These are phyloP conservation scores for Troilus luridus DNA, from an alignment of 2,888 invertebrate species.

Conservation along the genomic window DNA sequence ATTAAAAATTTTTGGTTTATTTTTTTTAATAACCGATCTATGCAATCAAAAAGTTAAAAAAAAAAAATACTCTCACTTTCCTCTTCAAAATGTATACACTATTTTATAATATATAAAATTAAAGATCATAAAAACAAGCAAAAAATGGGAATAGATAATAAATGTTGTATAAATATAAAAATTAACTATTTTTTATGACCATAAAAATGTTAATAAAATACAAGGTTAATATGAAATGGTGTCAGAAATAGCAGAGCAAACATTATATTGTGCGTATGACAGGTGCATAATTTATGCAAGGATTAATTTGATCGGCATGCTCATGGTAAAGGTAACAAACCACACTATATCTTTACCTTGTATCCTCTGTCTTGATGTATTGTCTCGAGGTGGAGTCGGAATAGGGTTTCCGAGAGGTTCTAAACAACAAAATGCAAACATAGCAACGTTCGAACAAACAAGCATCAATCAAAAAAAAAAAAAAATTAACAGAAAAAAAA, in stretches of 20 bases:
- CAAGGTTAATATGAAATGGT: background rate
- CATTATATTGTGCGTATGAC: background rate
- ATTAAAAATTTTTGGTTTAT: no score
- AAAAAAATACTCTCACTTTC: no score
- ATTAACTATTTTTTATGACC: background rate
- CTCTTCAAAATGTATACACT: no score
- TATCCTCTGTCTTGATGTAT: slow-evolving; percentile 61
- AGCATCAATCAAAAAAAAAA: slow-evolving; percentile 47
- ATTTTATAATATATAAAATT: no score
- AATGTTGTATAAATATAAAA: background rate
- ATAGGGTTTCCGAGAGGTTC: slow-evolving; percentile 65
- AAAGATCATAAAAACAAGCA: no score
- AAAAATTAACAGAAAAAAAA: slow-evolving; percentile 50
- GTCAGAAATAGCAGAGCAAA: background rate
- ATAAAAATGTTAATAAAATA: background rate
- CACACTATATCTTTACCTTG: slow-evolving; percentile 61
- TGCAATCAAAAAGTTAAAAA: no score
- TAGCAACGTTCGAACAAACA: slow-evolving; percentile 54
- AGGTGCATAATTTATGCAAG: background rate
- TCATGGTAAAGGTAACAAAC: background rate
- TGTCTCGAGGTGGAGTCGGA: slow-evolving; percentile 63
- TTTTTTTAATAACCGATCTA: no score
- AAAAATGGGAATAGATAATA: background rate
- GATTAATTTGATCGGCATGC: slow-evolving; percentile 8
- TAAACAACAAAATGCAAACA: slow-evolving; percentile 65